These are phyloP conservation scores for Campylomormyrus numenius DNA, from an alignment of 2,113 vertebrate genomes.

Conservation along the genomic window DNA sequence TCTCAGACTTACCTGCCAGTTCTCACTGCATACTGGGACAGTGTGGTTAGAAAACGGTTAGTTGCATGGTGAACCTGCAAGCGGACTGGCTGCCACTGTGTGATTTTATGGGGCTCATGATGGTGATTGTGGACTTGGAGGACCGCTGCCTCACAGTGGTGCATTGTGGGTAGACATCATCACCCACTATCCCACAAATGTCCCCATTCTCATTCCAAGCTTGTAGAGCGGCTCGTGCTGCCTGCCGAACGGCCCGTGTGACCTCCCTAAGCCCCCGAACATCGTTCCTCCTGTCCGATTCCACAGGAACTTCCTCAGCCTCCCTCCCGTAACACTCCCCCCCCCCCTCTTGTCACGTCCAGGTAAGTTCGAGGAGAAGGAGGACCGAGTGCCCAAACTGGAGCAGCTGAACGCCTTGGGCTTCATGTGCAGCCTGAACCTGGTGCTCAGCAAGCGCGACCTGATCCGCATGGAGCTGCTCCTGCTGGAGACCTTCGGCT, in stretches of 20 bases:
- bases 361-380: conserved; percentile 91
- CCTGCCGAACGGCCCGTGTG: background rate
- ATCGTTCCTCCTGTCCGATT: background rate
- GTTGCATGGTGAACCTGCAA: background rate
- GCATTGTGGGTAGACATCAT: background rate
- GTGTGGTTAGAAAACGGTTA: background rate
- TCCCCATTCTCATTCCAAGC: background rate
- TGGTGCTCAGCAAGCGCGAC: conserved; percentile 74
- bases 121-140: background rate
- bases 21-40: background rate
- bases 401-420: conserved; percentile 77
- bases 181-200: background rate
- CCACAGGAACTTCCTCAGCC: background rate
- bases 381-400: conserved; percentile 77
- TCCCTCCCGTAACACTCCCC: background rate
- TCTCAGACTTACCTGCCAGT: background rate
- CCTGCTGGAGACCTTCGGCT: conserved; percentile 78
- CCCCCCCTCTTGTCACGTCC: background rate
- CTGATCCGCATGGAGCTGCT: conserved; percentile 78
- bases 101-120: background rate
- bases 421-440: conserved; percentile 68
- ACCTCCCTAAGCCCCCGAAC: background rate
- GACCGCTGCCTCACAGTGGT: background rate
- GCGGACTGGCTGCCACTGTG: background rate
- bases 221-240: background rate